phyloP scores from a whole-genome alignment of 2,888 invertebrate genomes.

The Melanophora roralis region DNA sequence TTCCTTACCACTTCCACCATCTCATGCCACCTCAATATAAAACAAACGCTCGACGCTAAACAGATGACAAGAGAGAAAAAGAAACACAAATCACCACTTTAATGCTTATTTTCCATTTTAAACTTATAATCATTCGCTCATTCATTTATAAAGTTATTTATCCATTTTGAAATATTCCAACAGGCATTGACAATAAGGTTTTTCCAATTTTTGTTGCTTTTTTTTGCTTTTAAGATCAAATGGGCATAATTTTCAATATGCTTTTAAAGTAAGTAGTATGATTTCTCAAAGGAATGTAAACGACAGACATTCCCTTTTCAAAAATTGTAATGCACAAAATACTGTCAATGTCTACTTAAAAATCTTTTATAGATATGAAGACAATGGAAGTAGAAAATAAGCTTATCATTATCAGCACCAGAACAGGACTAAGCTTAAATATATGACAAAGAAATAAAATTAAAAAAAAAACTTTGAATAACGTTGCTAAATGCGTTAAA shows the following conservation, averaged over 20 bases:
- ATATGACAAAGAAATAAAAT: background rate
- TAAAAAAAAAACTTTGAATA: background rate
- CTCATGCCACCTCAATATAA: no score
- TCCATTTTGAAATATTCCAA: background rate
- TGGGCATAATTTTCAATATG: slow-evolving; percentile 46
- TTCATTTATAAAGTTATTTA: slow-evolving; percentile 18
- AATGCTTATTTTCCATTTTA: slow-evolving; percentile 44
- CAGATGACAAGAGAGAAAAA: background rate
- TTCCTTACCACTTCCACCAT: background rate
- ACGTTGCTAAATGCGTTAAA: slow-evolving; percentile 27
- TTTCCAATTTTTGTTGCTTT: slow-evolving; percentile 4
- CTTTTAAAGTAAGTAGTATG: slow-evolving; percentile 24
- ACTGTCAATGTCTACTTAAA: slow-evolving; percentile 55
- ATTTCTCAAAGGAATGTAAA: slow-evolving; percentile 10
- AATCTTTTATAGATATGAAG: slow-evolving; percentile 23
- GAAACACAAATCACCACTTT: slow-evolving; percentile 47
- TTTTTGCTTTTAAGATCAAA: background rate
- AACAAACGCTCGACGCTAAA: background rate
- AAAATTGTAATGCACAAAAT: slow-evolving; percentile 20
- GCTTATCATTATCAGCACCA: slow-evolving; percentile 59
- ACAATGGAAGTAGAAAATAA: slow-evolving; percentile 11
- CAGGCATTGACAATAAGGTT: slow-evolving; percentile 41
- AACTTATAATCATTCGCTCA: background rate
- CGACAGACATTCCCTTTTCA: background rate
- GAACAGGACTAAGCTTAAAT: slow-evolving; percentile 28